Evolutionary conservation across 2,888 invertebrate genomes (phyloP), one percentile per base, ranked within the genome.

Genomic region (Alloplasta piceator): DNA sequence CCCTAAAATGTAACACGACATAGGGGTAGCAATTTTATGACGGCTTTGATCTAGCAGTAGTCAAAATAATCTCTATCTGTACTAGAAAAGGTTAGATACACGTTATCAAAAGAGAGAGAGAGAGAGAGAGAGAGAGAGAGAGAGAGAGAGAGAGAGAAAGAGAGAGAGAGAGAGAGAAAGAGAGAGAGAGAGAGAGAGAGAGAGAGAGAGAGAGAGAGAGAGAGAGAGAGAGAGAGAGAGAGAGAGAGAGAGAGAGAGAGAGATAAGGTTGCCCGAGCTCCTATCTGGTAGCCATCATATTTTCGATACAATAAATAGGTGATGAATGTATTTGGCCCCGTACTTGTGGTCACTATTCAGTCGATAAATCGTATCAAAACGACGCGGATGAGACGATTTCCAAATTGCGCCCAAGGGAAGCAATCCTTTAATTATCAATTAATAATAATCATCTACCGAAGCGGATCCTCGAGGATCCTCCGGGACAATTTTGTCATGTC

Each of bases 261-360:
- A 89, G 92, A 92, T 92, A 92, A 91, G 83, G 91, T 91, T 90
- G 89, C 90, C 89, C 78, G 87, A 90, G 91, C 85, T 88, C 89
- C 91, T 91, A 91, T 91, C 92, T 88, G 89, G 90, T 87, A 90
- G 90, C 89, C 87, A 26, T 26, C 26, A 90, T 89, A 90, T 91
- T 90, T 91, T 91, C 87, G 89, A 91, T 92, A 89, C 87, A 91
- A 92, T 90, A 90, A 89, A 91, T 90, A 90, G 90, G 90, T 90
- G 89, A 91, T 90, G 90, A 90, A 91, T 92, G 89, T 88, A 89
- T 88, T 86, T 85, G 83, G 14, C 80, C 80, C 81, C 86, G 85
- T 85, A 88, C 88, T 87, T 86, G 75, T 78, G 3, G 26, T 78
- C 78, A 67, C 81, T 78, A 82, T 80, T 85, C 88, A 88, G 89